phyloP scores from a whole-genome alignment of 2,888 invertebrate genomes.

The Acrobasis repandana region DNA sequence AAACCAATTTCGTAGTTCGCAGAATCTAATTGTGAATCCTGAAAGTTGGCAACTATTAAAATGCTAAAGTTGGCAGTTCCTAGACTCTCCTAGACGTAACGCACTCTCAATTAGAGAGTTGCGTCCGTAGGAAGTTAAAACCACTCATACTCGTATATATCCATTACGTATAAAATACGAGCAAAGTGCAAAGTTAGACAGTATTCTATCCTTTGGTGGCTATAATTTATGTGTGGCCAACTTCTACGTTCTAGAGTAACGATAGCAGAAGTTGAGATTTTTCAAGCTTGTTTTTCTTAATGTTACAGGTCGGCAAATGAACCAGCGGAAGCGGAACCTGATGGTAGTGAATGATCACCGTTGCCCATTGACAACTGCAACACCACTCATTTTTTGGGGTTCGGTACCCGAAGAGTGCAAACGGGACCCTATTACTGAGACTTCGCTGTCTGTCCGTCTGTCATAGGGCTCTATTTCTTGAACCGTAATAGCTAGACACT shows the following conservation, averaged over 20 bases:
- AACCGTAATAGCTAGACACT: too few species aligned
- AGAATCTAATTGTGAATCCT: slow-evolving; percentile 32
- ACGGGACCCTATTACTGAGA: too few species aligned
- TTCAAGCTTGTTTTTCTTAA: neutral
- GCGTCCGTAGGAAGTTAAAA: slow-evolving; percentile 60
- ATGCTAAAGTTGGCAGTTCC: slow-evolving; percentile 32
- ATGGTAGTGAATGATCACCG: too few species aligned
- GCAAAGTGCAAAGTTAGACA: slow-evolving; percentile 80
- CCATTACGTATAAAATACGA: slow-evolving; percentile 79
- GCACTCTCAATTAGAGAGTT: slow-evolving; percentile 75
- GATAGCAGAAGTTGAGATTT: slow-evolving; percentile 27
- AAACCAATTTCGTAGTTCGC: slow-evolving; percentile 25
- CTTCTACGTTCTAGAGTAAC: slow-evolving; percentile 56
- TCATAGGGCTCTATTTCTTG: too few species aligned
- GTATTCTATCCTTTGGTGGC: slow-evolving; percentile 74
- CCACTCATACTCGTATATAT: slow-evolving; percentile 73
- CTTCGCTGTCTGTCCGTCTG: too few species aligned
- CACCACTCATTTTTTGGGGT: too few species aligned
- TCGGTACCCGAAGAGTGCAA: too few species aligned
- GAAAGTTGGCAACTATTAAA: slow-evolving; percentile 35
- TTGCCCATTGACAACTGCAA: too few species aligned
- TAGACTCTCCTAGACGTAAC: slow-evolving; percentile 53
- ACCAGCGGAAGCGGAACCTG: too few species aligned
- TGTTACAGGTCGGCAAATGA: too few species aligned
- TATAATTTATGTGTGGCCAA: slow-evolving; percentile 76